These are phyloP conservation scores for Neuroscelio doddi DNA, from an alignment of 2,888 invertebrate genomes.

Conservation along the genomic window DNA sequence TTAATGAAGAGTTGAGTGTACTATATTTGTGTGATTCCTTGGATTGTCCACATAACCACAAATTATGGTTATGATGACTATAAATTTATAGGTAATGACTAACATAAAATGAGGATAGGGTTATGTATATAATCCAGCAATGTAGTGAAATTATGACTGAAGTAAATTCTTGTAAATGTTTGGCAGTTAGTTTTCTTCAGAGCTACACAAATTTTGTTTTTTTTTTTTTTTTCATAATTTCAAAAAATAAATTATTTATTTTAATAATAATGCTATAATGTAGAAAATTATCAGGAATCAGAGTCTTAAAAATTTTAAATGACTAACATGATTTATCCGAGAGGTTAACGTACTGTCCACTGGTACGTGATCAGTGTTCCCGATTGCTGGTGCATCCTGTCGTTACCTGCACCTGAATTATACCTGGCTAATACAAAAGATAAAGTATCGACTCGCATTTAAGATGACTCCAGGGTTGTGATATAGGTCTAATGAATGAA, in stretches of 20 bases:
- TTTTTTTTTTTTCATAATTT: no score
- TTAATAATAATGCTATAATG: no score
- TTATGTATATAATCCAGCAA: not conserved
- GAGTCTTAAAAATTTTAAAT: not conserved
- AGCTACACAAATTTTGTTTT: no score
- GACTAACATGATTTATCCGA: conserved; percentile 29
- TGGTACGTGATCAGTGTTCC: conserved; percentile 39
- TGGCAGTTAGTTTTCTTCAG: no score
- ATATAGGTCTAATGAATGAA: conserved; percentile 32
- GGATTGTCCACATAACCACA: conserved; percentile 4
- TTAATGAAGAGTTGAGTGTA: not conserved
- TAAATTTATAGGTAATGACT: conserved; percentile 1
- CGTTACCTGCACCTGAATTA: conserved; percentile 39
- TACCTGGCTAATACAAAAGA: conserved; percentile 33
- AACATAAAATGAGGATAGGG: not conserved
- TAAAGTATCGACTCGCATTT: conserved; percentile 31
- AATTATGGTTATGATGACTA: conserved; percentile 4
- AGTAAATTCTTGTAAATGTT: no score
- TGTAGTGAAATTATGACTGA: no score
- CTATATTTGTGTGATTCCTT: no score
- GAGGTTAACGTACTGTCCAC: conserved; percentile 33
- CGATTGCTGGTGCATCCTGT: conserved; percentile 41
- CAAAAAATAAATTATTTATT: no score
- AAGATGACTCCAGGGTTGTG: conserved; percentile 19
- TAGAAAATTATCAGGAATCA: not conserved